Percentiles rank a stretch among this genome's conserved stretches.
Evolutionary conservation across 2,113 vertebrate genomes (phyloP).

Genomic region (Lichenostomus cassidix): DNA sequence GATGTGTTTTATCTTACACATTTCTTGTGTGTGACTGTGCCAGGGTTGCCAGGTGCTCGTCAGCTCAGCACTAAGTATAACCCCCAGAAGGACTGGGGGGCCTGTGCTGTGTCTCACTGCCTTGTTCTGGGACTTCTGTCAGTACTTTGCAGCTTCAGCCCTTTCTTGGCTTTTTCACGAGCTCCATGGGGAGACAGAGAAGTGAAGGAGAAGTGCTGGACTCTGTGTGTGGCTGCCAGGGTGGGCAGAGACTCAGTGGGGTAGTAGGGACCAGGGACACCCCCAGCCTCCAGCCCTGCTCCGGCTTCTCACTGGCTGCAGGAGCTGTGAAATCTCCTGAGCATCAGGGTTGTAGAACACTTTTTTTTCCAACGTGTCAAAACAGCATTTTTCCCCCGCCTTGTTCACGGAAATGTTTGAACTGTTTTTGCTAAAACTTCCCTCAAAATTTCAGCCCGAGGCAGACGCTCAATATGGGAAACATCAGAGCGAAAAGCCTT

Average conservation of each 20-base stretch:
- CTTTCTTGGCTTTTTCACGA: background rate
- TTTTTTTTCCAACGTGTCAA: background rate
- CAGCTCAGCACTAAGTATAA: background rate
- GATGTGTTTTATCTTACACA: background rate
- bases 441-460: constrained; percentile 23
- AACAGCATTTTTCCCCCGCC: background rate
- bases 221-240: background rate
- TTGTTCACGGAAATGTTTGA: constrained; percentile 16
- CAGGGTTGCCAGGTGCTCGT: background rate
- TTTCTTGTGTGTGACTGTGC: background rate
- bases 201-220: background rate
- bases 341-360: rapidly evolving
- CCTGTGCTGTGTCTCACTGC: background rate
- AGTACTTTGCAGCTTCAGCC: background rate
- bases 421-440: constrained; percentile 4
- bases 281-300: background rate
- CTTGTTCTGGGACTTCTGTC: rapidly evolving
- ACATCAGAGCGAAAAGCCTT: background rate
- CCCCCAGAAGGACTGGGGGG: background rate
- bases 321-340: background rate
- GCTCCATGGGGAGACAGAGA: background rate
- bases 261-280: rapidly evolving
- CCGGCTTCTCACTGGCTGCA: rapidly evolving
- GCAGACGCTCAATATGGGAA: background rate
- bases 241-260: background rate